These are phyloP conservation scores for Meghimatium bilineatum DNA, from an alignment of 2,888 invertebrate species.

Conservation along the genomic window DNA sequence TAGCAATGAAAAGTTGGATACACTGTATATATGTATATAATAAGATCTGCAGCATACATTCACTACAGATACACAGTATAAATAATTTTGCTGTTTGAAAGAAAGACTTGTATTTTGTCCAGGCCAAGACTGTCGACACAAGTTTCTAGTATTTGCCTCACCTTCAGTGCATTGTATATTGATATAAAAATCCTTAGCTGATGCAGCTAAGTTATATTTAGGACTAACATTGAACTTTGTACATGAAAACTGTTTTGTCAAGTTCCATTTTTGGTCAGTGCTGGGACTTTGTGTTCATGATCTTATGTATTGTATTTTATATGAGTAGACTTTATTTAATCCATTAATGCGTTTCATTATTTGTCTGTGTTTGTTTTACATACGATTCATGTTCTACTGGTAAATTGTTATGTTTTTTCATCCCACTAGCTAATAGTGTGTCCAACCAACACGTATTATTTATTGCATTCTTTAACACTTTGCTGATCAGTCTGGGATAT, in stretches of 20 bases:
- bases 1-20: too few species aligned
- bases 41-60: background rate
- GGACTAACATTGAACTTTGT: background rate
- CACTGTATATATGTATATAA: background rate
- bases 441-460: background rate
- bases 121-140: background rate
- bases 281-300: background rate
- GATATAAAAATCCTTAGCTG: background rate
- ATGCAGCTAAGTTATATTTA: background rate
- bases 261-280: background rate
- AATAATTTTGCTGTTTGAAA: background rate
- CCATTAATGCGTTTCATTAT: background rate
- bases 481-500: too few species aligned
- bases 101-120: background rate
- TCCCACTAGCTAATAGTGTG: background rate
- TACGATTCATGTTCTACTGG: background rate
- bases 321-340: background rate
- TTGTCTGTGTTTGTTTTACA: background rate
- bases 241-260: background rate
- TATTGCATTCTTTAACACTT: slow-evolving; percentile 2
- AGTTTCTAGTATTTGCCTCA: background rate
- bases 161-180: background rate
- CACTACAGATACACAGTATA: background rate
- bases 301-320: background rate
- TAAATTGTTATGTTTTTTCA: background rate